Evolutionary conservation across 2,113 vertebrate species (phyloP), one percentile per base, ranked within the genome.

Genomic region (Hoplias malabaricus): DNA sequence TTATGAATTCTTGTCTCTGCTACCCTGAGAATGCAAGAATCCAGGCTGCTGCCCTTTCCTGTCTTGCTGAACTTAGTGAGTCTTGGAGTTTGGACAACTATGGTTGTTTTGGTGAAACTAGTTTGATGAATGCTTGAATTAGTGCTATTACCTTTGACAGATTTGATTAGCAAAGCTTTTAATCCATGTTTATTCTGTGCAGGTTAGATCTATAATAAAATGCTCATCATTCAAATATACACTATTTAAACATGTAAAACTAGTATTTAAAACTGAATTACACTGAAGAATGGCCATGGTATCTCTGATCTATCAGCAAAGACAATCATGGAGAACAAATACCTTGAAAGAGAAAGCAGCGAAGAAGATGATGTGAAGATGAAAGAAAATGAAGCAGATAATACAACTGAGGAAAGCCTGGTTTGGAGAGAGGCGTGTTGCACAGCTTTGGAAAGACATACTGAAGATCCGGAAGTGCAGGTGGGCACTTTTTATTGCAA

Each of bases 21-120:
- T 98, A 95, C 69, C 90, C 94, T 4, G 48, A 86, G 65, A 99
- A 98, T 34, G 84, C 89, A 2, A 69, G 33, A 0, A 86, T 99
- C 40, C 96, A 98, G 21, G 88, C 94, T 0, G 90, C 94, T 2
- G 94, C 91, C 0, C 94, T 99, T 2, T 93, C 90, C 88, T 96
- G 94, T 68, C 90, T 99, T 85, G 94, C 96, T 0, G 91, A 94
- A 67, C 93, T 99, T 72, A 98, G 98, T 99, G 84, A 98, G 97
- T 90, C 33, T 2, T 0, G 66, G 77, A 54, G 33, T 56, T 10
- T n/a, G 16, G 0, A 31, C 23, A 13, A 13, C n/a, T n/a, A n/a
- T n/a, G n/a, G n/a, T n/a, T n/a, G n/a, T n/a, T n/a, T n/a, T 4
- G 13, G 59, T 29, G 8, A 40, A 29, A 25, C 31, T 46, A 53